phyloP scores from a whole-genome alignment of 2,797 vertebrate species.

The Novumbra hubbsi region DNA sequence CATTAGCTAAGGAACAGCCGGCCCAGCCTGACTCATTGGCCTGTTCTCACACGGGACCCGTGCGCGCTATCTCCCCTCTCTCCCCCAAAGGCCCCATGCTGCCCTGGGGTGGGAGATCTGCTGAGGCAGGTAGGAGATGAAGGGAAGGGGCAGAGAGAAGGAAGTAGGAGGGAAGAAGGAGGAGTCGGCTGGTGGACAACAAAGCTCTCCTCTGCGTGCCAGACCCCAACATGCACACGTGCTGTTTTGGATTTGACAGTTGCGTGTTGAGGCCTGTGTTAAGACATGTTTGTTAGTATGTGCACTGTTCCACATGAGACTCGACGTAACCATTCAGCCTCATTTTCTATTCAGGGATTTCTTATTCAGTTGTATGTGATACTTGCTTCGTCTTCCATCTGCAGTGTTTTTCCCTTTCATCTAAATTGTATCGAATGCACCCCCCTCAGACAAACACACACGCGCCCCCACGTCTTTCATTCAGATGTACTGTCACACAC shows the following conservation, averaged over 20 bases:
- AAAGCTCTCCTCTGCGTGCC: constrained; percentile 63
- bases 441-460: background rate
- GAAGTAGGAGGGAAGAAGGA: constrained; percentile 18
- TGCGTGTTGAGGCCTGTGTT: constrained; percentile 13
- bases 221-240: constrained; percentile 58
- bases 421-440: constrained; percentile 19
- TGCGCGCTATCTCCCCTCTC: constrained; percentile 29
- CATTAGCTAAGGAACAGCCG: constrained; percentile 16
- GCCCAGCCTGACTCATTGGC: constrained; percentile 19
- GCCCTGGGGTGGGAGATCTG: constrained; percentile 51
- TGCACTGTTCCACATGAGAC: constrained; percentile 37
- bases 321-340: background rate
- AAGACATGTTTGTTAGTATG: constrained; percentile 10
- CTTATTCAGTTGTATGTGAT: constrained; percentile 49
- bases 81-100: constrained; percentile 38
- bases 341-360: background rate
- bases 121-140: constrained; percentile 51
- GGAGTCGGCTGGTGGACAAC: constrained; percentile 41
- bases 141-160: background rate
- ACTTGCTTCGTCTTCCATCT: background rate
- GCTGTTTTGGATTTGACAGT: constrained; percentile 51
- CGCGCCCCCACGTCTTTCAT: background rate
- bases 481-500: no score
- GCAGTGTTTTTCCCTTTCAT: constrained; percentile 24
- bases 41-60: constrained; percentile 22